Conservation (phyloP, 2,113 vertebrate species). For the Dolichotis patagonum region DNA sequence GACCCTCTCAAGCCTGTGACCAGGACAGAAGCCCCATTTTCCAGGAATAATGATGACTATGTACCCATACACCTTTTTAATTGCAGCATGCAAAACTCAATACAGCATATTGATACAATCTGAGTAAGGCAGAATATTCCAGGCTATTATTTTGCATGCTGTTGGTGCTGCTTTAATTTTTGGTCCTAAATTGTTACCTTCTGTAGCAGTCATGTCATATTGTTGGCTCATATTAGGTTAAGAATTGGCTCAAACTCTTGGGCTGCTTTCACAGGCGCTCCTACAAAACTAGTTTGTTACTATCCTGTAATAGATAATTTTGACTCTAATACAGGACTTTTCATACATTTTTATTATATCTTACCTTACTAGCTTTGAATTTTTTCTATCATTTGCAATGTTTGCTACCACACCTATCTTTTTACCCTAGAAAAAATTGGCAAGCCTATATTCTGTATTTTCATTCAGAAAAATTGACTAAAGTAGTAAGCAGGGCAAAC, state of each 20-base stretch:
- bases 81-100: not conserved
- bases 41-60: not conserved
- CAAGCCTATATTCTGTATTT: not conserved
- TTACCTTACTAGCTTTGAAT: not conserved
- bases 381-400: not conserved
- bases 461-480: not conserved
- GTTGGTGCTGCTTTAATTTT: not conserved
- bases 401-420: not conserved
- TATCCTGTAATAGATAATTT: not conserved
- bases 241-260: conserved; percentile 13
- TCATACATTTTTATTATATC: not conserved
- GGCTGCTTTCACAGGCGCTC: not conserved
- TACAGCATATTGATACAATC: not conserved
- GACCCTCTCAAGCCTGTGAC: not conserved
- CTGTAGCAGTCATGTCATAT: not conserved
- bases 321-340: conserved; percentile 6
- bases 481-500: not conserved
- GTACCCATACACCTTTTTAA: not conserved
- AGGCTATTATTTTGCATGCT: not conserved
- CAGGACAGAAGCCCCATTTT: not conserved
- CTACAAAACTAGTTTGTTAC: not conserved
- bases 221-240: not conserved
- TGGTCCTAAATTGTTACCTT: not conserved
- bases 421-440: not conserved
- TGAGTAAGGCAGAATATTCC: not conserved